These are phyloP conservation scores for Saturnia pavonia DNA, from an alignment of 2,888 invertebrate species.

Conservation along the genomic window DNA sequence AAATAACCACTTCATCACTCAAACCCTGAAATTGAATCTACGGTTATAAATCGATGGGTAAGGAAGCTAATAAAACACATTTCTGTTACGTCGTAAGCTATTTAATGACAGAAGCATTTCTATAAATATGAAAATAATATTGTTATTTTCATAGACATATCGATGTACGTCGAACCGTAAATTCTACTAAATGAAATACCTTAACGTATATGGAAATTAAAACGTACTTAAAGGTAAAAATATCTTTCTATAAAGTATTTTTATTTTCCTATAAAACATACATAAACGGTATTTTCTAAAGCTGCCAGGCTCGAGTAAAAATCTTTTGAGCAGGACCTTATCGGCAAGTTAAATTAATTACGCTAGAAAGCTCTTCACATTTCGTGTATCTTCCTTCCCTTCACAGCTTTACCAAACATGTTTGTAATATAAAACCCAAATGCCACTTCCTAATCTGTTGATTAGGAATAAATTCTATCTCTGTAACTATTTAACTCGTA, in stretches of 20 bases:
- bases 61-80: conserved; percentile 16
- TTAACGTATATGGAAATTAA: no score
- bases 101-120: conserved; percentile 15
- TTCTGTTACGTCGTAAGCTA: conserved; percentile 14
- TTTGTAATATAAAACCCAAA: no score
- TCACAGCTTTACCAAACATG: neutral
- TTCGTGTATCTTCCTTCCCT: neutral
- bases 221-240: neutral
- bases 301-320: neutral
- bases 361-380: neutral
- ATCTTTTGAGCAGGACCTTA: neutral
- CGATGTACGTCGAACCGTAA: no score
- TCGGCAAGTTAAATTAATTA: neutral
- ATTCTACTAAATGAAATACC: no score
- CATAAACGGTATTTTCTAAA: neutral
- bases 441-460: no score
- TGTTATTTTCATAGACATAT: no score
- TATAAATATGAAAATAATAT: conserved; percentile 2
- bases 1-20: neutral
- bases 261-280: neutral
- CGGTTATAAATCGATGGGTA: conserved; percentile 16
- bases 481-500: conserved; percentile 25
- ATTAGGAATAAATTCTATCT: no score
- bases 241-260: neutral
- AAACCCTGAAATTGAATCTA: conserved; percentile 6